These are phyloP conservation scores for Typhlichthys eigenmanni DNA, from an alignment of 2,797 vertebrate species.

Conservation along the genomic window DNA sequence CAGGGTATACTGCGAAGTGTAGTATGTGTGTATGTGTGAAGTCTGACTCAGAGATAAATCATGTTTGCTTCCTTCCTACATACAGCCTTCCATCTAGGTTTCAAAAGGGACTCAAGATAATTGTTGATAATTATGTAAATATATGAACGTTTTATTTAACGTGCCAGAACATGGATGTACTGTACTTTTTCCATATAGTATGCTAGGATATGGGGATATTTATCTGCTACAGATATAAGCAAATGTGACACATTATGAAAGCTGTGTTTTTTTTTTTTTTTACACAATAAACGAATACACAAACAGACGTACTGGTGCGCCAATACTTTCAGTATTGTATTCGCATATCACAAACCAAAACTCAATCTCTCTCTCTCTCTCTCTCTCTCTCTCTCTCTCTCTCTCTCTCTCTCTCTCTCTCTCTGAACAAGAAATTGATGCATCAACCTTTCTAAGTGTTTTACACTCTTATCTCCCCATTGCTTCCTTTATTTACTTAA, in stretches of 20 bases:
- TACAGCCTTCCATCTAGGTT: constrained; percentile 11
- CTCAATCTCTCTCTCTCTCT: neutral
- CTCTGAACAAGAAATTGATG: neutral
- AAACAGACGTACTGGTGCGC: constrained; percentile 19
- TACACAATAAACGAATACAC: constrained; percentile 64
- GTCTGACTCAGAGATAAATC: constrained; percentile 28
- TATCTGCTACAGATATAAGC: constrained; percentile 55
- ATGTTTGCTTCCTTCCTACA: constrained; percentile 18
- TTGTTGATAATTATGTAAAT: constrained; percentile 60
- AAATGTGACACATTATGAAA: constrained; percentile 44
- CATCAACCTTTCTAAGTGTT: neutral
- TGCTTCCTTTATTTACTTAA: neutral
- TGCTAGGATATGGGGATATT: constrained; percentile 31
- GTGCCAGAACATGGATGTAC: constrained; percentile 39
- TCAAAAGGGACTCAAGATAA: constrained; percentile 27
- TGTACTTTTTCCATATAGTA: constrained; percentile 30
- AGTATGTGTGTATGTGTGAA: constrained; percentile 4
- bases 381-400: neutral
- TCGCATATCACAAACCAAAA: neutral
- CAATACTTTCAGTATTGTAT: constrained; percentile 16
- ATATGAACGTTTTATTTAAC: constrained; percentile 45
- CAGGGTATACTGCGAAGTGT: constrained; percentile 15
- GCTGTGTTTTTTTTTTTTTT: constrained; percentile 44
- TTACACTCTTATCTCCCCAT: neutral
- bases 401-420: neutral